Evolutionary conservation across 2,797 vertebrate genomes (phyloP).

Genomic region (Hirundo rustica): DNA sequence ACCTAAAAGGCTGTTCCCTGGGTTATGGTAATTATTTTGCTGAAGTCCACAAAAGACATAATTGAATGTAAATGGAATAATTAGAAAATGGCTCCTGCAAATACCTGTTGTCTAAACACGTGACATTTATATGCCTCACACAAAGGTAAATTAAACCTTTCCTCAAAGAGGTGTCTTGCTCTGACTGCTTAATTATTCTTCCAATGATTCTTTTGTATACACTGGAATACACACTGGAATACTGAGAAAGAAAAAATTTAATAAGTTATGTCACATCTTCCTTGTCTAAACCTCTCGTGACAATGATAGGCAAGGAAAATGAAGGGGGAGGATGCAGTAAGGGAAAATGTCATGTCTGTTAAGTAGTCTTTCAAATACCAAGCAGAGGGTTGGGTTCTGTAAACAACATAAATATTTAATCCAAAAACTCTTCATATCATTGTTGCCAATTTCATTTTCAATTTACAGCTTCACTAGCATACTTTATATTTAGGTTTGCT

Average conservation of each 20-base stretch:
- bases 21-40: background rate
- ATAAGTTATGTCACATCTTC: background rate
- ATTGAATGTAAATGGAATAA: constrained; percentile 33
- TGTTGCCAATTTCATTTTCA: background rate
- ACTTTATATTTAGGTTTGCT: background rate
- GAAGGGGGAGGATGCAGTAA: background rate
- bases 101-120: background rate
- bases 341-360: background rate
- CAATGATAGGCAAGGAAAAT: background rate
- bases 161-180: background rate
- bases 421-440: background rate
- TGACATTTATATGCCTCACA: background rate
- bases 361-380: background rate
- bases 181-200: constrained; percentile 1
- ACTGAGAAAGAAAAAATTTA: background rate
- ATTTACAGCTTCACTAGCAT: background rate
- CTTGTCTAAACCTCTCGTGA: background rate
- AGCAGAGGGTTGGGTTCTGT: background rate
- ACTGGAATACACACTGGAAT: background rate
- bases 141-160: constrained; percentile 33
- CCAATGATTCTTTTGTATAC: background rate
- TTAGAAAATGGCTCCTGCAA: background rate
- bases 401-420: constrained; percentile 33
- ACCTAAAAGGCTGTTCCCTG: background rate
- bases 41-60: constrained; percentile 5